Evolutionary conservation across 2,113 vertebrate genomes (phyloP).

Genomic region (Merops nubicus): DNA sequence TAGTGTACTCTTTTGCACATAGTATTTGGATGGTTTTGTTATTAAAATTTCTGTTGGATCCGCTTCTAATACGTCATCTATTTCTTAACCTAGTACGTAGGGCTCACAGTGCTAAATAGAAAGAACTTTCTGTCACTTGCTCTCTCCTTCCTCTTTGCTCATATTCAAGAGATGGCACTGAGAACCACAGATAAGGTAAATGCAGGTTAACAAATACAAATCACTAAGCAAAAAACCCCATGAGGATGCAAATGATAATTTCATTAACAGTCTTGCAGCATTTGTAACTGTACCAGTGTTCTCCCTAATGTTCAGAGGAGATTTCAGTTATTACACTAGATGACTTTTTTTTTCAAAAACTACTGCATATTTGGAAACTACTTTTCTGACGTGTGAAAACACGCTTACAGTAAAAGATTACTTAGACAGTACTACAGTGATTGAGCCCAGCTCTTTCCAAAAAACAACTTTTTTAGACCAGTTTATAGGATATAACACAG

Average conservation of each 20-base stretch:
- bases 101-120: background rate
- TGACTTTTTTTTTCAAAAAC: background rate
- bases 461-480: background rate
- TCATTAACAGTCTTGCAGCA: background rate
- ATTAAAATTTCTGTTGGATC: background rate
- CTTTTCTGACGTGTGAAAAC: background rate
- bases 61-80: background rate
- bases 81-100: background rate
- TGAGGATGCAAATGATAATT: background rate
- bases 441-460: background rate
- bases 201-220: conserved; percentile 19
- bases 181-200: conserved; percentile 26
- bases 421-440: background rate
- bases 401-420: background rate
- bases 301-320: background rate
- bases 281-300: background rate
- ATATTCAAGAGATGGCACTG: background rate
- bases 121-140: background rate
- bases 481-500: background rate
- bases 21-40: background rate
- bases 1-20: background rate
- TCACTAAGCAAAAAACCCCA: background rate
- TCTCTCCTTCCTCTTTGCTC: background rate
- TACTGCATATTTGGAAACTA: background rate
- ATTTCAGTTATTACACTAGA: conserved; percentile 4